These are phyloP conservation scores for Chelidonichthys spinosus DNA, from an alignment of 2,797 vertebrate species.

Conservation along the genomic window DNA sequence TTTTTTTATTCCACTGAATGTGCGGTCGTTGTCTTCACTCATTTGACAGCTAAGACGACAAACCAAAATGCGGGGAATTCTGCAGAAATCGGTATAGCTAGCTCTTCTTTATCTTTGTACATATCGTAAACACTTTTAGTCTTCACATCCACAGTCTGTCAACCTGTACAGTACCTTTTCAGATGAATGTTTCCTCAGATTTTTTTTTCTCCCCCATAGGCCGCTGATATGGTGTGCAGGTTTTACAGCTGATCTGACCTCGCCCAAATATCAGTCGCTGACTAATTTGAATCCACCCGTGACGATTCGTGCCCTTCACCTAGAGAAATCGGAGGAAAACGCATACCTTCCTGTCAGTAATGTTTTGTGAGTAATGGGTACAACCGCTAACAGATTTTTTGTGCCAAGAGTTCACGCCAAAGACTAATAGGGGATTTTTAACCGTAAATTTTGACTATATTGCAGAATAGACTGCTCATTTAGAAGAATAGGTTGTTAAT, in stretches of 20 bases:
- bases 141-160: constrained; percentile 39
- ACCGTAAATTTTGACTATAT: constrained; percentile 55
- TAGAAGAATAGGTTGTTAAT: constrained; percentile 51
- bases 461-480: constrained; percentile 59
- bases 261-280: constrained; percentile 32
- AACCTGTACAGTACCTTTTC: constrained; percentile 45
- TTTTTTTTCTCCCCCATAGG: constrained; percentile 39
- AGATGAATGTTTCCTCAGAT: constrained; percentile 60
- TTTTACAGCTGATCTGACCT: constrained; percentile 55
- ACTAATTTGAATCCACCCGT: constrained; percentile 45
- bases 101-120: constrained; percentile 59
- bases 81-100: constrained; percentile 63
- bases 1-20: constrained; percentile 68
- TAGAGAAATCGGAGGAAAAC: constrained; percentile 11
- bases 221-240: constrained; percentile 22
- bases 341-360: constrained; percentile 33
- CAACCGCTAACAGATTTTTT: constrained; percentile 63
- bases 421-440: constrained; percentile 67
- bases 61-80: constrained; percentile 64
- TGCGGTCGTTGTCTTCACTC: constrained; percentile 54
- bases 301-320: constrained; percentile 37
- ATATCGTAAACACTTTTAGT: constrained; percentile 44
- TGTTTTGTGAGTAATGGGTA: constrained; percentile 55
- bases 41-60: constrained; percentile 52
- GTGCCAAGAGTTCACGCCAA: constrained; percentile 81